Evolutionary conservation across 2,888 invertebrate genomes (phyloP), one percentile per base, ranked within the genome.

Genomic region (Clanis bilineata): DNA sequence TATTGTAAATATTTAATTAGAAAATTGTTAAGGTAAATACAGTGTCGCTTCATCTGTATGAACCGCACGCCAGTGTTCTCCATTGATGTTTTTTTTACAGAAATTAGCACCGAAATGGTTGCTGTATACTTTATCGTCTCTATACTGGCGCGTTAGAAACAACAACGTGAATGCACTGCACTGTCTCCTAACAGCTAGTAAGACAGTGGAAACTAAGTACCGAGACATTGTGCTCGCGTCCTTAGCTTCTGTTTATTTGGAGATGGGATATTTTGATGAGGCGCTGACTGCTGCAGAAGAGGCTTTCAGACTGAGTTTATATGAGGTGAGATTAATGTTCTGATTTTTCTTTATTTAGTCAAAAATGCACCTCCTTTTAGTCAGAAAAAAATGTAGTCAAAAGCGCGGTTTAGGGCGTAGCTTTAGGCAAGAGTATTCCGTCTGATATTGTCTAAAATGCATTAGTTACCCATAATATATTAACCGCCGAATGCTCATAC

Each of bases 101-200:
- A 94, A 94, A 83, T 85, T 95, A 56, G 96, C 95, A 0, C 95
- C 96, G 0, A 93, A 93, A 64, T 97, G 97, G 97, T 85, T 96
- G 6, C 79, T 96, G 21, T 94, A 94, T 70, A 95, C 95, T 10
- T 78, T 97, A 43, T 95, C 96, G 0, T 96, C 95, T 0, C 83
- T 96, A 18, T 96, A 96, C 81, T 97, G 96, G 96, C 93, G 96
- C 7, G 94, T 95, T 0, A 93, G 95, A 3, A 94, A 95, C 5
- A 95, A 96, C 74, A 93, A 93, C 36, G 90, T 91, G 54, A 95
- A 95, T 74, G 95, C 95, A 0, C 81, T 96, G 6, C 94, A 95
- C 70, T 97, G 97, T 79, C 90, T 96, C 5, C 92, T 95, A 44
- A 84, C 94, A 7, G 95, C 96, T 0, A 88, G 94, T 28, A 73